Evolutionary conservation across 2,797 vertebrate genomes (phyloP).

Genomic region (Xenops minutus): DNA sequence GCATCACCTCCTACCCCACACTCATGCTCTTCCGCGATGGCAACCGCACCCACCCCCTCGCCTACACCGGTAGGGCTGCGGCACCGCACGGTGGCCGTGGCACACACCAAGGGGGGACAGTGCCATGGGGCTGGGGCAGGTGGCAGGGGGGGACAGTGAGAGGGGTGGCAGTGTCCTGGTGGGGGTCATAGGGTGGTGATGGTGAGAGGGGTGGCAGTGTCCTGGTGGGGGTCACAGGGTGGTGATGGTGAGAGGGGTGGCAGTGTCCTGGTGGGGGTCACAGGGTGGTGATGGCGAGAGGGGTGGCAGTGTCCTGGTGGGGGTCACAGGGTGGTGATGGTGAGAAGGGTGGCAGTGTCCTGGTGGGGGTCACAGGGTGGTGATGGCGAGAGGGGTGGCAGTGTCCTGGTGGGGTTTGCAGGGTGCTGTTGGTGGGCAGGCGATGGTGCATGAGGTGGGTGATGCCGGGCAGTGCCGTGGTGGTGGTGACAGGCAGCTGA

Average conservation of each 20-base stretch:
- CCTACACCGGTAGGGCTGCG: slow-evolving; percentile 77
- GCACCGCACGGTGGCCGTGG: accelerated
- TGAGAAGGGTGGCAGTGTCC: neutral
- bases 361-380: no score
- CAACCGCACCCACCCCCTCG: slow-evolving; percentile 77
- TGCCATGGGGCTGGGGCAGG: accelerated
- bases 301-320: neutral
- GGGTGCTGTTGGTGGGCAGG: neutral
- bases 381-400: neutral
- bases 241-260: neutral
- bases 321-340: neutral
- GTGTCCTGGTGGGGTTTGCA: neutral
- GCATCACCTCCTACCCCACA: slow-evolving; percentile 77
- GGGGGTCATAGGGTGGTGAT: no score
- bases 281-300: neutral
- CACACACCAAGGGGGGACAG: accelerated
- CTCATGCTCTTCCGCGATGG: slow-evolving; percentile 85
- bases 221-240: neutral
- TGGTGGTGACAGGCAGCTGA: neutral
- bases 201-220: neutral
- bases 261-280: no score
- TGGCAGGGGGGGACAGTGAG: neutral
- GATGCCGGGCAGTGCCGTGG: accelerated
- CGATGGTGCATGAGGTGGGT: neutral
- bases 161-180: neutral